Evolutionary conservation across 2,113 vertebrate species (phyloP).

Genomic region (Dendrocopos noguchii): DNA sequence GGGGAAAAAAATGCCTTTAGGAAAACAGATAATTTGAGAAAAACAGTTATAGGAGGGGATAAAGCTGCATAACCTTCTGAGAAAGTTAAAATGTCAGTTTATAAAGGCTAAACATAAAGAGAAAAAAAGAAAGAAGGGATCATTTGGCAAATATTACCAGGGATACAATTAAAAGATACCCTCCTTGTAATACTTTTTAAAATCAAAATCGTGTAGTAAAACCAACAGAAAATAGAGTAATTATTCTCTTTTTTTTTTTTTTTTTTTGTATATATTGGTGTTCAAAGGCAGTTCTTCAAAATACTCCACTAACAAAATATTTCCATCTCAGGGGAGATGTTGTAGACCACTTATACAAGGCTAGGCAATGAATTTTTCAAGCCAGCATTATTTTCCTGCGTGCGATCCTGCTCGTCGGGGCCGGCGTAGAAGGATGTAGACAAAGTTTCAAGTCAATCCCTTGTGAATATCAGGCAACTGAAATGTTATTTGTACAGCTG

Average conservation of each 20-base stretch:
- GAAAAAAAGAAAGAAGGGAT: not conserved
- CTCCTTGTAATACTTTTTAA: not conserved
- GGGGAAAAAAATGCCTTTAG: constrained; percentile 34
- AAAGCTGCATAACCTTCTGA: constrained; percentile 36
- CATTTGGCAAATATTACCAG: not conserved
- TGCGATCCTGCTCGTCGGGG: not conserved
- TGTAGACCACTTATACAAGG: constrained; percentile 30
- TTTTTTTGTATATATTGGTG: not conserved
- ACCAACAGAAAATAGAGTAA: not conserved
- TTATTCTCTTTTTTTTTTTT: not conserved
- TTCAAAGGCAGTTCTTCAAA: constrained; percentile 41
- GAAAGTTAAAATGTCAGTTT: constrained; percentile 3
- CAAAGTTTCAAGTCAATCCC: constrained; percentile 18
- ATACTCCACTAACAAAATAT: constrained; percentile 40
- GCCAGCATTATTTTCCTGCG: constrained; percentile 40
- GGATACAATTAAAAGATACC: not conserved
- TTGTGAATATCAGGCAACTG: constrained; percentile 7
- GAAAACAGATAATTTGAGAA: constrained; percentile 46
- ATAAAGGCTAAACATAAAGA: not conserved
- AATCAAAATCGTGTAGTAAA: constrained; percentile 23
- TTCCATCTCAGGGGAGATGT: not conserved
- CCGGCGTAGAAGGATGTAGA: not conserved
- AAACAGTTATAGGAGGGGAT: constrained; percentile 2
- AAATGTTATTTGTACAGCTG: constrained; percentile 11
- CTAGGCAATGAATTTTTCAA: constrained; percentile 62